phyloP scores from a whole-genome alignment of 2,113 vertebrate genomes.

The Murina feae region DNA sequence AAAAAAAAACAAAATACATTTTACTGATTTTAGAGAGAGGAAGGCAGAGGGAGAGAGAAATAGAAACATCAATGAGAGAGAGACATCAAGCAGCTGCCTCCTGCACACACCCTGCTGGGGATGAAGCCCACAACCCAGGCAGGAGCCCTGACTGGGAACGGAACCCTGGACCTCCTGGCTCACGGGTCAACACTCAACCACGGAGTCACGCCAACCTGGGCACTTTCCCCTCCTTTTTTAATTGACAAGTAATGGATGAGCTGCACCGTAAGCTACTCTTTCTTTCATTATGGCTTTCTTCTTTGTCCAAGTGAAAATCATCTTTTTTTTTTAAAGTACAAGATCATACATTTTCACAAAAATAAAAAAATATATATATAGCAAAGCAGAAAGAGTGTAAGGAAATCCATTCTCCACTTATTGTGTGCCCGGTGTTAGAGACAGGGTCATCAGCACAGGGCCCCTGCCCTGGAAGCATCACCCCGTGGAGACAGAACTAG shows the following conservation, averaged over 20 bases:
- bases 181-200: no score
- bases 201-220: no score
- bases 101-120: no score
- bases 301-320: conserved; percentile 18
- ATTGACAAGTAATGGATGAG: neutral
- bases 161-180: no score
- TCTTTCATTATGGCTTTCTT: neutral
- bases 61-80: no score
- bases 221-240: neutral
- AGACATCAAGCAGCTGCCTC: no score
- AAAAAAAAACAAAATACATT: no score
- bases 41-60: no score
- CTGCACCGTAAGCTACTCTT: fast-evolving
- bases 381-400: neutral
- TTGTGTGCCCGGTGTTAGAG: neutral
- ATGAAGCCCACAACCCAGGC: no score
- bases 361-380: neutral
- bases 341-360: neutral
- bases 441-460: neutral
- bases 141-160: no score
- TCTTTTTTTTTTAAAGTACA: neutral
- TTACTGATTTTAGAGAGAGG: no score
- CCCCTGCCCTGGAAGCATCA: neutral
- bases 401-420: neutral
- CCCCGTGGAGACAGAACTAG: neutral